Conservation (phyloP, 2,113 vertebrate species). For the Centropristis striata region DNA sequence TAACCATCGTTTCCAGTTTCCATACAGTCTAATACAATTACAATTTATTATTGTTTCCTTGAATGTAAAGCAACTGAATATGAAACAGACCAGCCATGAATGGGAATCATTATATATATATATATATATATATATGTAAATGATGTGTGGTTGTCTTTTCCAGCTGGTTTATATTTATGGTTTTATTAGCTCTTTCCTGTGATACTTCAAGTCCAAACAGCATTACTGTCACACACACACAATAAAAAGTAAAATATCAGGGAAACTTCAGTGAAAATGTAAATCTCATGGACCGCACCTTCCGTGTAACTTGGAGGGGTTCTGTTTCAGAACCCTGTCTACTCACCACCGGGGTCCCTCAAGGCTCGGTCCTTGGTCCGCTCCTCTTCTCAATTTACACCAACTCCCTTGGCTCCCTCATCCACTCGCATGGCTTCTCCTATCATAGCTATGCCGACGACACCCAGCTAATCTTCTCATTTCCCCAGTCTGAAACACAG, state of each 20-base stretch:
- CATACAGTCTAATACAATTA: not conserved
- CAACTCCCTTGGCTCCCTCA: too few species aligned
- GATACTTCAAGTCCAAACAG: not conserved
- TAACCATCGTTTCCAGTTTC: not conserved
- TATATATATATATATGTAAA: constrained; percentile 50
- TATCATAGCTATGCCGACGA: too few species aligned
- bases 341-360: too few species aligned
- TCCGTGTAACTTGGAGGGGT: too few species aligned
- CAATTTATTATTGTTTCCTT: not conserved
- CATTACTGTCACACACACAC: not conserved
- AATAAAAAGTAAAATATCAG: constrained; percentile 6
- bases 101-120: constrained; percentile 6
- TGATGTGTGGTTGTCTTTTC: constrained; percentile 10
- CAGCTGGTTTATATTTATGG: not conserved
- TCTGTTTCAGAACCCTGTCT: too few species aligned
- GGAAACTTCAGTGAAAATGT: not conserved
- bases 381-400: too few species aligned
- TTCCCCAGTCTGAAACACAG: too few species aligned
- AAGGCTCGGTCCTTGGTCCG: too few species aligned
- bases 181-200: not conserved
- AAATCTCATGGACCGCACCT: too few species aligned
- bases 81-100: not conserved
- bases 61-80: constrained; percentile 11
- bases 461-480: too few species aligned
- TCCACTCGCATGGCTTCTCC: too few species aligned